Conservation (phyloP, 2,113 vertebrate species). For the Saguinus imperator region DNA sequence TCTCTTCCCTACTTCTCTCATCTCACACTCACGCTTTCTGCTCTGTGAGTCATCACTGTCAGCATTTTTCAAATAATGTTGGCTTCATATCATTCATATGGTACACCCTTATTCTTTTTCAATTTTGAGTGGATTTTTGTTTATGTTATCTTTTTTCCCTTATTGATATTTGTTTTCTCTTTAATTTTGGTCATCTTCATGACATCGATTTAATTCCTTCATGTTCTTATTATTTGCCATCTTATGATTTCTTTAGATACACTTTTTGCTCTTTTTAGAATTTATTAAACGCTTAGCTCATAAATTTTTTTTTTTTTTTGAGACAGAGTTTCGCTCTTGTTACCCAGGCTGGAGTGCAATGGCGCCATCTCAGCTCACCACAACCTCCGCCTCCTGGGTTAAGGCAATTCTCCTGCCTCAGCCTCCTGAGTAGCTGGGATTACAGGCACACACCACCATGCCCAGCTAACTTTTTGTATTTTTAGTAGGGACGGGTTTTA, state of each 20-base stretch:
- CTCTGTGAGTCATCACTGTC: neutral
- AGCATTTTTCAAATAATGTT: neutral
- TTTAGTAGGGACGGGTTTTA: no score
- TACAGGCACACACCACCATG: no score
- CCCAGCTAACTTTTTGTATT: no score
- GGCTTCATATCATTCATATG: neutral
- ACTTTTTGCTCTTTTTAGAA: constrained; percentile 28
- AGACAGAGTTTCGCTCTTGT: no score
- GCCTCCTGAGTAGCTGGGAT: no score
- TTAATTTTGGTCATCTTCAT: neutral
- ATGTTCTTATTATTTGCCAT: neutral
- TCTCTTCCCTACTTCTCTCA: rapidly evolving
- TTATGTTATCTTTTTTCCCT: neutral
- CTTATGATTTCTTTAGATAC: neutral
- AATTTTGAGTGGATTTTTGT: neutral
- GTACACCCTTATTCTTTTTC: neutral
- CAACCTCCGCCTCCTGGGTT: no score
- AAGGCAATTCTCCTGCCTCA: no score
- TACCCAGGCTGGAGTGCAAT: no score
- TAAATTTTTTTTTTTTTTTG: neutral
- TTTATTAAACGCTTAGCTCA: neutral
- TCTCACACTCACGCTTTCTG: neutral
- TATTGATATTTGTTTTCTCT: neutral
- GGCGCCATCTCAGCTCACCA: no score
- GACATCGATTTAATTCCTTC: neutral